A percentile compares a stretch with the other conserved stretches of the same genome.
Conservation (phyloP, 2,888 invertebrate species). For the Lymantria dispar region DNA sequence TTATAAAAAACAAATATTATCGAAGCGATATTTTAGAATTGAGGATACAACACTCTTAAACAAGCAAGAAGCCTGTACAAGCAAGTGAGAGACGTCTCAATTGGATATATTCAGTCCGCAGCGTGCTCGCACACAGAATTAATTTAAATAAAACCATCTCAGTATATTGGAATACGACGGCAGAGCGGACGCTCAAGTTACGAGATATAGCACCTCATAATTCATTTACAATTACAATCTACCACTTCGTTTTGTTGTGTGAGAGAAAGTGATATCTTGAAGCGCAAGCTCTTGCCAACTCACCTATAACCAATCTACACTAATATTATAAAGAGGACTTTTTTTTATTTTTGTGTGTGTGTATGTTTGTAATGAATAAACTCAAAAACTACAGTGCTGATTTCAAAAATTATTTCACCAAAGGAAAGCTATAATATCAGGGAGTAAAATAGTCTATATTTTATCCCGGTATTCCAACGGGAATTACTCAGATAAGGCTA, state of each 20-base stretch:
- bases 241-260: constrained; percentile 76
- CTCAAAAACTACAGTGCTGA: no score
- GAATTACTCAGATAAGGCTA: no score
- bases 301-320: constrained; percentile 42
- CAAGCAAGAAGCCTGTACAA: constrained; percentile 48
- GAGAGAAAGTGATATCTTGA: constrained; percentile 64
- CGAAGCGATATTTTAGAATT: constrained; percentile 35
- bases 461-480: no score
- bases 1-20: constrained; percentile 34
- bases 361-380: no score
- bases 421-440: no score
- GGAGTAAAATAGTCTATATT: no score
- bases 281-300: constrained; percentile 40
- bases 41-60: constrained; percentile 42
- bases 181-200: constrained; percentile 69
- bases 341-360: no score
- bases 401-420: no score
- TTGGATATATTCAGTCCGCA: constrained; percentile 51
- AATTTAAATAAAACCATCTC: constrained; percentile 79
- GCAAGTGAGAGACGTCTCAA: constrained; percentile 53
- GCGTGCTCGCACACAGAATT: constrained; percentile 58
- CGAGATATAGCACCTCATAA: constrained; percentile 75
- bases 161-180: constrained; percentile 76
- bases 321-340: no score
- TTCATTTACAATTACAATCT: constrained; percentile 81